Evolutionary conservation across 2,797 vertebrate species (phyloP).

Genomic region (Numenius phaeopus): DNA sequence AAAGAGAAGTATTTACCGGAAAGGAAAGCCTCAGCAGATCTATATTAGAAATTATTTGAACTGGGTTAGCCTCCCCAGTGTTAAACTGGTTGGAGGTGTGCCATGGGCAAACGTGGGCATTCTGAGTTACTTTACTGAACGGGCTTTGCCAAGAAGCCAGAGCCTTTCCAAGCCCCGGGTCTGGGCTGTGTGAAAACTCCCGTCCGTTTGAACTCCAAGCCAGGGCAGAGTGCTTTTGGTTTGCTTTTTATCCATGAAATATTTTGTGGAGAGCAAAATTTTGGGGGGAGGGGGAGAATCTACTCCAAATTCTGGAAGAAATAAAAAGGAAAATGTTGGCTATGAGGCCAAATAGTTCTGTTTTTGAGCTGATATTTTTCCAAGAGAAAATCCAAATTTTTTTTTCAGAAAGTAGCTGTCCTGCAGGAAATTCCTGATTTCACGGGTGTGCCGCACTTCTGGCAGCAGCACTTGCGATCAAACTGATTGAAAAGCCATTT

Average conservation of each 20-base stretch:
- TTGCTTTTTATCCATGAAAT: slow-evolving; percentile 46
- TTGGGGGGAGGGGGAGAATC: neutral
- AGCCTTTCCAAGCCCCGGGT: slow-evolving; percentile 36
- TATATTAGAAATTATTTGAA: neutral
- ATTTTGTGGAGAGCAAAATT: slow-evolving; percentile 48
- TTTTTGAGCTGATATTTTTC: slow-evolving; percentile 37
- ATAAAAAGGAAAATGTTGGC: slow-evolving; percentile 64
- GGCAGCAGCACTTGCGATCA: neutral
- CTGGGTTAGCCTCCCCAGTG: neutral
- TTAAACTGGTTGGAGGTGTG: slow-evolving; percentile 4
- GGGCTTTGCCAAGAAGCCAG: slow-evolving; percentile 10
- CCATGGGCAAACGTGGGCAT: neutral
- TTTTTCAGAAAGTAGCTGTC: slow-evolving; percentile 14
- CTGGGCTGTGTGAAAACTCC: slow-evolving; percentile 48
- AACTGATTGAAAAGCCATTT: slow-evolving; percentile 55
- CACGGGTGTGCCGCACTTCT: neutral
- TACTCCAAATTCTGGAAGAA: slow-evolving; percentile 66
- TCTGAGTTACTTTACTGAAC: neutral
- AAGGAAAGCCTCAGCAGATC: neutral
- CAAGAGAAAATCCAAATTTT: slow-evolving; percentile 27
- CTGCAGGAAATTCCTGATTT: slow-evolving; percentile 67
- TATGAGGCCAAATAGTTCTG: neutral
- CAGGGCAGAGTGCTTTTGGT: slow-evolving; percentile 52
- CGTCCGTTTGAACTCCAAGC: slow-evolving; percentile 6
- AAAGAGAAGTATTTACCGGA: neutral